phyloP scores from a whole-genome alignment of 2,113 vertebrate genomes.

The Sardina pilchardus region DNA sequence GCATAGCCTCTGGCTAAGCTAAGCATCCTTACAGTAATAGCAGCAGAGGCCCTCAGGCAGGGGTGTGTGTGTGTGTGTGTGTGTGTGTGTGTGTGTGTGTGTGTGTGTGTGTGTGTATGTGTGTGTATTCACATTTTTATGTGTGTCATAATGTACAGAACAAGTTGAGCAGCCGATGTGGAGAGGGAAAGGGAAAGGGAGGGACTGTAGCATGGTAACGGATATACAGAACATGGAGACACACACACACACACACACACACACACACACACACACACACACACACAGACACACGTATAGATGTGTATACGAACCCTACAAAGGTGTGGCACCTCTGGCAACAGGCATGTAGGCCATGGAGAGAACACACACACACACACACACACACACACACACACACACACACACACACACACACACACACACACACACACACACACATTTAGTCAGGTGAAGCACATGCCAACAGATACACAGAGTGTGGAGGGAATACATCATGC shows the following conservation, averaged over 20 bases:
- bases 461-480: not conserved
- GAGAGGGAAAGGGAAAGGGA: not conserved
- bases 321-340: not conserved
- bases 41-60: not conserved
- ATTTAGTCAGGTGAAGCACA: not conserved
- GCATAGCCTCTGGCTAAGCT: not conserved
- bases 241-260: not conserved
- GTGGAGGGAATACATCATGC: not conserved
- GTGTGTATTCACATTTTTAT: no score
- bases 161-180: not conserved
- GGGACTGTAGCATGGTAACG: not conserved
- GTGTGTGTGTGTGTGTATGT: no score
- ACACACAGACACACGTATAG: not conserved
- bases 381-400: constrained; percentile 7
- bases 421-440: not conserved
- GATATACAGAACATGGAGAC: not conserved
- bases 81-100: no score
- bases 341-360: not conserved
- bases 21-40: not conserved
- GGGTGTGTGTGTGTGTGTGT: no score
- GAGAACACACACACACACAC: not conserved
- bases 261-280: not conserved
- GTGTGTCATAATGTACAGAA: not conserved
- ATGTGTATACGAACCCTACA: no score
- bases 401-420: not conserved